Evolutionary conservation across 2,888 invertebrate species (phyloP).

Genomic region (Uropetala carovei): DNA sequence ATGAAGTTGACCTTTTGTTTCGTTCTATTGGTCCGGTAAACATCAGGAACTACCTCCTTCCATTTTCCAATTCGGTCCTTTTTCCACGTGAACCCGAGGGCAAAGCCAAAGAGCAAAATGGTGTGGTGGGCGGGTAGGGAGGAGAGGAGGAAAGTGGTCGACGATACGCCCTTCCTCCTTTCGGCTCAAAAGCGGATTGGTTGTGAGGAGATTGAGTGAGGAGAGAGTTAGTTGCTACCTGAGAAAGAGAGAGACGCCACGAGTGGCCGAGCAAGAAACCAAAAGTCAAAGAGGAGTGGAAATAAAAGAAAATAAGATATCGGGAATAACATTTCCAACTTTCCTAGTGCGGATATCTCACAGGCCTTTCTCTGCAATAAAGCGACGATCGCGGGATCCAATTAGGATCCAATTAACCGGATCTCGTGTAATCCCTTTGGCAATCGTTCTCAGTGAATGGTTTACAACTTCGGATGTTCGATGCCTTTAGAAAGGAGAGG

Average conservation of each 20-base stretch:
- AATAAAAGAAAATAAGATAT: not conserved
- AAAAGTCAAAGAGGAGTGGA: constrained; percentile 7
- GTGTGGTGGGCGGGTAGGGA: too few species aligned
- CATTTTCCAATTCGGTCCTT: not conserved
- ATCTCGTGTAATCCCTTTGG: too few species aligned
- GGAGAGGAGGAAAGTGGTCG: too few species aligned
- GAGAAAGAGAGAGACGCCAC: not conserved
- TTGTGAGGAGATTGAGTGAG: not conserved
- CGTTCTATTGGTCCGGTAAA: not conserved
- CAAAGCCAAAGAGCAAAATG: not conserved
- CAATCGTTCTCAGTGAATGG: too few species aligned
- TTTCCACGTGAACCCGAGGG: not conserved
- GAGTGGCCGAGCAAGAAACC: constrained; percentile 11
- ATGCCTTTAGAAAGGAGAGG: too few species aligned
- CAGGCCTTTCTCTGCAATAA: too few species aligned
- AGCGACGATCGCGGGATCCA: too few species aligned
- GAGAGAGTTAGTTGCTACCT: constrained; percentile 27
- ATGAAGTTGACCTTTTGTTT: not conserved
- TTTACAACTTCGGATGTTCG: too few species aligned
- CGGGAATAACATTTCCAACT: not conserved
- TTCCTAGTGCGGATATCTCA: too few species aligned
- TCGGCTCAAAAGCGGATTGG: not conserved
- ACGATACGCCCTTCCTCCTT: too few species aligned
- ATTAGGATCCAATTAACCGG: too few species aligned
- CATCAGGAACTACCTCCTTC: not conserved